Evolutionary conservation across 2,888 invertebrate species (phyloP).

Genomic region (Villa cingulata): DNA sequence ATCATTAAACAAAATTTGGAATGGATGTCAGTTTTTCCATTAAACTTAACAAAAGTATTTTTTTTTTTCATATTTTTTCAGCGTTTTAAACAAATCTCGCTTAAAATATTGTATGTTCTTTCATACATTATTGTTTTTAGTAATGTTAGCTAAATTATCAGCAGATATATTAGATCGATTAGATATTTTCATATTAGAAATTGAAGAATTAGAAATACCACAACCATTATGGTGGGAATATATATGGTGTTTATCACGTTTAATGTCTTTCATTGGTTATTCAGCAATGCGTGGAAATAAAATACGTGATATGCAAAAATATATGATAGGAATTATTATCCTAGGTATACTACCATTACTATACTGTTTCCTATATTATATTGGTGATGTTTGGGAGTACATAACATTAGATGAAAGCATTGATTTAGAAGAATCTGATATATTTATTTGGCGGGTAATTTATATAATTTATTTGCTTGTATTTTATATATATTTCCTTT

Average conservation of each 20-base stretch:
- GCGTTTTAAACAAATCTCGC: slow-evolving; percentile 90
- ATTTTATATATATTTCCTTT: slow-evolving; percentile 6
- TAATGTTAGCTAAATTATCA: slow-evolving; percentile 81
- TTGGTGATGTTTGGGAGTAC: slow-evolving; percentile 71
- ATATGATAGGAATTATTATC: slow-evolving; percentile 64
- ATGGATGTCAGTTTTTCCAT: too few relatives aligned
- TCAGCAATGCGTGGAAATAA: slow-evolving; percentile 77
- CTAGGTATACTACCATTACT: slow-evolving; percentile 69
- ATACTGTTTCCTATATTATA: slow-evolving; percentile 70
- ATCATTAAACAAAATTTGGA: too few relatives aligned
- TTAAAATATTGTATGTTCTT: slow-evolving; percentile 89
- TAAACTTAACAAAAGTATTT: too few relatives aligned
- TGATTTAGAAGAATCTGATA: slow-evolving; percentile 50
- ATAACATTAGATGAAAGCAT: slow-evolving; percentile 41
- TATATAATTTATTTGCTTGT: slow-evolving; percentile 6
- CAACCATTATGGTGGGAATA: slow-evolving; percentile 77
- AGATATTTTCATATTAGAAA: slow-evolving; percentile 85
- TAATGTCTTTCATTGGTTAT: slow-evolving; percentile 72
- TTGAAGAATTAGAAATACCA: slow-evolving; percentile 86
- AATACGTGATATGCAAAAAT: slow-evolving; percentile 58
- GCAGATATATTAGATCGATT: slow-evolving; percentile 84
- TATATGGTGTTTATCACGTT: slow-evolving; percentile 73
- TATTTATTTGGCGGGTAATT: slow-evolving; percentile 70
- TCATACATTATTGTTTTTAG: slow-evolving; percentile 78
- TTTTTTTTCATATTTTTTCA: slow-evolving; percentile 39